Evolutionary conservation across 1,140 invertebrate species (phyloP), one percentile per base, ranked within the genome.

Genomic region (Atta cephalotes): DNA sequence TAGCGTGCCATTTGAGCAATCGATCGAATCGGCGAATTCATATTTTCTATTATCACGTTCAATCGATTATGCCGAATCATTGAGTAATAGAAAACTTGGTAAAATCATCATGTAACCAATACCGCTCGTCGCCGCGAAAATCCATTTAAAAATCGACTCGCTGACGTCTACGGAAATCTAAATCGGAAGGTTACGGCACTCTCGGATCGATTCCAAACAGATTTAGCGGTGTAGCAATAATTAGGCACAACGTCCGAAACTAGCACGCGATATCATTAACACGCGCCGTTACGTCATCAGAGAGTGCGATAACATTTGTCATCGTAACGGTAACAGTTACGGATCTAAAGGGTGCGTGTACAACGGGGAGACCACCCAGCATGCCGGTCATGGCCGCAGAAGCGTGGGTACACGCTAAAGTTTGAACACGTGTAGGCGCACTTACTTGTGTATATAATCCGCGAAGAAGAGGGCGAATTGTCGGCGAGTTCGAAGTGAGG

Each of bases 311-410:
- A 56, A 35, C 84, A 80, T 80, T 84, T 72, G 80, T 84, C 70
- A 84, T 84, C 60, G 80, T 51, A 76, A 25, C 56, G 70, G 62
- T 62, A 60, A 71, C 21, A 84, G 56, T 80, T 58, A 49, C 49
- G 62, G 7, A 18, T 35, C 16, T 45, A 25, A 62, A 39, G 70
- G 53, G 39, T 72, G 79, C 79, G 79, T 60, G 80, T 51, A 71
- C 65, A 51, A 16, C n/a, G 9, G 77, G 6, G 39, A 28, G 45
- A 45, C 31, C 28, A 31, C 3, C 35, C 39, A 28, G 25, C 25
- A 49, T 72, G 35, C 79, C 68, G 80, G 80, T 82, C 68, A 82
- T 82, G 80, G 80, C 56, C 80, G 80, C 80, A 49, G 39, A 62
- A 74, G 78, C 65, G 65, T 71, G 65, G 49, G 80, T 31, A 21